Base-by-base conservation (phyloP, 2,797 vertebrate genomes). In the Ctenosaura bakeri region DNA sequence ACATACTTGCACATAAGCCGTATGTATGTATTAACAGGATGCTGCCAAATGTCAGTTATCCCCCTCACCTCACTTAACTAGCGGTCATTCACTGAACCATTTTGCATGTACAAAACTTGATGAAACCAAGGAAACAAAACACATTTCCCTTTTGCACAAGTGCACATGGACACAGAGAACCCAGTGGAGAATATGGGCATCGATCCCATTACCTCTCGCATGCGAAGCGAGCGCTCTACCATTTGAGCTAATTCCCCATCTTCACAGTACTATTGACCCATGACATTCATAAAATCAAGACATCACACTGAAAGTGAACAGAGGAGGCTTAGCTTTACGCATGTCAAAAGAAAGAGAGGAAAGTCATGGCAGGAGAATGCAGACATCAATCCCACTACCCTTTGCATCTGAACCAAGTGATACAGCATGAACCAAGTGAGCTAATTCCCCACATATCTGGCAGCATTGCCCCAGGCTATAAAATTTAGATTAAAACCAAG, bases 201-300 rank as follows among this genome's bases (percentile, higher is more conserved):
- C 96, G 96, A 97, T 97, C 97, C 94, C 92, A 6, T 94, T 96
- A 93, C 96, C 95, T 95, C 95, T 92, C 95, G 56, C 96, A 93
- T 88, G 94, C 95, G 91, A 93, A 96, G 93, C 96, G 92, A 96
- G 92, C 91, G 93, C 93, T 97, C 96, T 97, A 97, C 94, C 96
- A 97, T 95, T 95, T 97, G 95, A 97, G 96, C 95, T 98, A 97
- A 98, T 97, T 97, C 95, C 96, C 95, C 95, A 2, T 46, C 24
- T 29, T 12, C 1, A 10, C 2, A 24, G 69, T 32, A n/a, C 6
- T 13, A n/a, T 13, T 71, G 29, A n/a, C 32, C 69, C 12, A 71
- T 12, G 10, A 71, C 69, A 71, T 71, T 3, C 69, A 71, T 4
- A 71, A n/a, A 8, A 71, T 46, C 42, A 46, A 46, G 4, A 46